Base-by-base conservation (phyloP, 2,888 invertebrate species). In the Globia sparganii region DNA sequence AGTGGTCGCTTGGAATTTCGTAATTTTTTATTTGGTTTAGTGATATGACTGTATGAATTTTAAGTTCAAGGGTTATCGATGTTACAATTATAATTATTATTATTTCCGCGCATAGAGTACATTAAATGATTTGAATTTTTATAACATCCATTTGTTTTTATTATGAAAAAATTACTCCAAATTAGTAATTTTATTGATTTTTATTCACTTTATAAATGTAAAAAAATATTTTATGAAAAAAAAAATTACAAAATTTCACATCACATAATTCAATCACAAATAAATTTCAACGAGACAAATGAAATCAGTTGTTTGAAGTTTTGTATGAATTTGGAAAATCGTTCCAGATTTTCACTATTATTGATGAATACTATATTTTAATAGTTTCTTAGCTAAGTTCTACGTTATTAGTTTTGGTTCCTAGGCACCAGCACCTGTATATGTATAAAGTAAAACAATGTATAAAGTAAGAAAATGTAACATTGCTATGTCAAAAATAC, bases 401-500 rank as follows among this genome's bases (percentile, higher is more conserved):
- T 13, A n/a, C n/a, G n/a, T 56, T 56, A 21, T 49, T 21, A 21
- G 28, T 58, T 58, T 58, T 28, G 56, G 25, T 58, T 58, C 28
- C 28, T 58, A 5, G 28, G n/a, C 56, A 58, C 28, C 56, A 28
- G 2, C 13, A 28, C n/a, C 28, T 58, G 15, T 58, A 28, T 13
- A 56, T 4, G 11, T 56, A 21, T 15, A 43, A 43, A 18, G 6
- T 13, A 34, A 75, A 21, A 11, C 53, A 49, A 34, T 25, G 0
- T 43, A 28, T n/a, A n/a, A 43, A 18, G 6, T 13, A 34, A 75
- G n/a, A 11, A 68, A 49, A 34, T 25, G 0, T 43, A 28, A 31
- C 37, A 62, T 56, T 18, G 13, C 15, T 21, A 31, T 31, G 21
- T 25, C 25, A 78, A 25, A 58, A 72, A 70, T 87, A 97, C 97